Percentiles rank a stretch among this genome's conserved stretches.
phyloP scores from a whole-genome alignment of 2,797 vertebrate species.

The Leptodactylus fallax region DNA sequence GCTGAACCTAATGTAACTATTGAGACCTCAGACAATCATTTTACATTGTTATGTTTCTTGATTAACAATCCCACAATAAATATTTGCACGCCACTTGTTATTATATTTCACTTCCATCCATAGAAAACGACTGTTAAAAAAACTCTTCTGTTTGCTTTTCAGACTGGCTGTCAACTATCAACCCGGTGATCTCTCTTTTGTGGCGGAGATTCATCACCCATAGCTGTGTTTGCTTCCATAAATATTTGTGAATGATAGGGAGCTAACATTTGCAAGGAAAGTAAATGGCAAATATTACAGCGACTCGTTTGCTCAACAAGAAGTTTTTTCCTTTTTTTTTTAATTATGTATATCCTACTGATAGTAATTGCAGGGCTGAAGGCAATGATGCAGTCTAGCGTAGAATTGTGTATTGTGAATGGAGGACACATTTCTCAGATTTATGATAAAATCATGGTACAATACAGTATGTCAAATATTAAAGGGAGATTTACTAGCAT shows the following conservation, averaged over 20 bases:
- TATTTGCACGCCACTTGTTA: neutral
- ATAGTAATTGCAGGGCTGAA: slow-evolving; percentile 2
- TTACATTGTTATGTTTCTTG: neutral
- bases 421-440: neutral
- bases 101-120: neutral
- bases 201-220: slow-evolving; percentile 37
- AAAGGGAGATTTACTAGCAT: too few relatives aligned
- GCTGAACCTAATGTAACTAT: neutral
- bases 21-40: neutral
- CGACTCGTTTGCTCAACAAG: slow-evolving; percentile 20
- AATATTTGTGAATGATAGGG: slow-evolving; percentile 59
- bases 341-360: slow-evolving; percentile 29
- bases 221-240: slow-evolving; percentile 40
- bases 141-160: neutral
- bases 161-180: neutral
- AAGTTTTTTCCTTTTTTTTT: slow-evolving; percentile 19
- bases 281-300: slow-evolving; percentile 52
- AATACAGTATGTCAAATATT: neutral
- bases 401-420: neutral
- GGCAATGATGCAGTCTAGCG: neutral
- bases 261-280: slow-evolving; percentile 56
- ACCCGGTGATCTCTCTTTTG: neutral
- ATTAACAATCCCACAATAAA: too few relatives aligned
- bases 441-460: neutral
- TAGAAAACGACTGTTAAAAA: neutral